These are phyloP conservation scores for Leucopsar rothschildi DNA, from an alignment of 2,113 vertebrate genomes.

Conservation along the genomic window DNA sequence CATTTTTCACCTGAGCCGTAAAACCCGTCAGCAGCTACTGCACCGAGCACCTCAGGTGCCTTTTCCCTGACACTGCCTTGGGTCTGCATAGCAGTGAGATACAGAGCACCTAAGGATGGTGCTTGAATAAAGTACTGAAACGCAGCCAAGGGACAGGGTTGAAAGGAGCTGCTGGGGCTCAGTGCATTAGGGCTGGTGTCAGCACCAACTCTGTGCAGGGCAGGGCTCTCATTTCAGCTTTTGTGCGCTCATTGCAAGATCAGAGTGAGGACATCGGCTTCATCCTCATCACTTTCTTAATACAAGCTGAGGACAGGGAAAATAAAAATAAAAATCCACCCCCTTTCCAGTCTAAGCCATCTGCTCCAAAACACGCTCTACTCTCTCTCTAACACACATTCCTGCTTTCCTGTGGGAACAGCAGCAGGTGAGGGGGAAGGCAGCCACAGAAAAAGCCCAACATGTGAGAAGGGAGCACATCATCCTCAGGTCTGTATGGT, in stretches of 20 bases:
- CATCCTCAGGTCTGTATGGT: rapidly evolving
- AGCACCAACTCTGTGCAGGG: background rate
- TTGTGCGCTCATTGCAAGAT: background rate
- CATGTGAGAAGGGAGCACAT: background rate
- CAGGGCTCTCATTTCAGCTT: background rate
- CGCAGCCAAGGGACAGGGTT: background rate
- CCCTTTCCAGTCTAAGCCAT: conserved; percentile 9
- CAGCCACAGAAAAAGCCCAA: background rate
- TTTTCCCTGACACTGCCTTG: background rate
- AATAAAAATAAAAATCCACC: background rate
- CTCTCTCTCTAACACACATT: background rate
- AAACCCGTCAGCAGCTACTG: background rate
- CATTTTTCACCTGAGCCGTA: background rate
- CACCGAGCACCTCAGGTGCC: background rate
- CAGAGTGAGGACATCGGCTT: background rate
- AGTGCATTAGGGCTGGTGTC: background rate
- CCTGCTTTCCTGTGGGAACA: background rate
- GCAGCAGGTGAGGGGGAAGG: conserved; percentile 27
- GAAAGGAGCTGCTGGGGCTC: background rate
- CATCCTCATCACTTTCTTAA: background rate
- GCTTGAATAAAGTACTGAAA: background rate
- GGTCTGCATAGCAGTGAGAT: background rate
- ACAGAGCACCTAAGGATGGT: background rate
- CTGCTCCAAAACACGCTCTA: background rate
- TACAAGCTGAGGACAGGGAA: background rate